These are phyloP conservation scores for Periplaneta americana DNA, from an alignment of 1,140 invertebrate species.

Conservation along the genomic window DNA sequence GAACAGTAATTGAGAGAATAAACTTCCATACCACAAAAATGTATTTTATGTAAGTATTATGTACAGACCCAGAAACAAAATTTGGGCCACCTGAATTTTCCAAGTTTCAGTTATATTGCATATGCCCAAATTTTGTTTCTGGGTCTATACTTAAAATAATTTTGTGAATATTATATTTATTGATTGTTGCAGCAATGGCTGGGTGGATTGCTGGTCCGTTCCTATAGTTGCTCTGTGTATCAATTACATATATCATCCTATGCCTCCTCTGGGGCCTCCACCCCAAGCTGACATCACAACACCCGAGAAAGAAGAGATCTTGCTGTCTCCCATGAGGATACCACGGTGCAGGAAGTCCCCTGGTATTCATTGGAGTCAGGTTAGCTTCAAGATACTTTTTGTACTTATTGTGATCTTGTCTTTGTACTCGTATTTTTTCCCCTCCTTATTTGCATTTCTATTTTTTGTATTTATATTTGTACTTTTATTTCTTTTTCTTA, in stretches of 20 bases:
- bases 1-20: background rate
- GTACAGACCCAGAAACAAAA: too few species aligned
- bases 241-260: constrained; percentile 86
- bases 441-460: too few species aligned
- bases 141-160: too few species aligned
- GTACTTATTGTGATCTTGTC: too few species aligned
- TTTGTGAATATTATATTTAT: background rate
- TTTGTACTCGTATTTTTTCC: too few species aligned
- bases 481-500: too few species aligned
- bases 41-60: too few species aligned
- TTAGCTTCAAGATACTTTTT: too few species aligned
- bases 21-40: background rate
- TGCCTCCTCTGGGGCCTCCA: constrained; percentile 75
- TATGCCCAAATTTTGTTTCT: too few species aligned
- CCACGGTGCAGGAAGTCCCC: constrained; percentile 68
- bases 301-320: constrained; percentile 88
- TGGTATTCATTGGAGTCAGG: constrained; percentile 56
- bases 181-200: constrained; percentile 49
- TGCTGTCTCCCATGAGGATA: constrained; percentile 86
- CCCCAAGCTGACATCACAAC: constrained; percentile 88
- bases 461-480: too few species aligned
- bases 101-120: too few species aligned
- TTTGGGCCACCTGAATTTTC: too few species aligned
- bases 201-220: constrained; percentile 95
- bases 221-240: constrained; percentile 89